Conservation (phyloP, 2,113 vertebrate species). For the Triplophysa tibetana region DNA sequence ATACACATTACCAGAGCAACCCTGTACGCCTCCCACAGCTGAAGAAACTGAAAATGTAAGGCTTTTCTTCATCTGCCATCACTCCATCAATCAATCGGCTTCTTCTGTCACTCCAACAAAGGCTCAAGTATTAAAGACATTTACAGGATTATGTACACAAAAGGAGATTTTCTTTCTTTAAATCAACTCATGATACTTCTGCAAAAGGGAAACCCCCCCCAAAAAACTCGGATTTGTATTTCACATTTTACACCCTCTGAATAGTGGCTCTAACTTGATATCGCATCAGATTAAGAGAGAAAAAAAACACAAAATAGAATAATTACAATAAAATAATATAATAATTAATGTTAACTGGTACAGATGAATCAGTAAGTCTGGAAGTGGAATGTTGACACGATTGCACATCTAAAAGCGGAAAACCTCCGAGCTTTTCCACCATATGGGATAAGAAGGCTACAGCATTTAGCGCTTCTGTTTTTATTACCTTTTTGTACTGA, state of each 20-base stretch:
- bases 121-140: conserved; percentile 99
- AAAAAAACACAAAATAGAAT: conserved; percentile 50
- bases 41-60: conserved; percentile 99
- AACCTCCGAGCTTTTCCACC: conserved; percentile 68
- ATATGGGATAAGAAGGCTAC: conserved; percentile 79
- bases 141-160: conserved; percentile 99
- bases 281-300: conserved; percentile 72
- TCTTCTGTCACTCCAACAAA: conserved; percentile 78
- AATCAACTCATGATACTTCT: conserved; percentile 76
- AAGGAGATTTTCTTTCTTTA: conserved; percentile 77
- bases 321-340: conserved; percentile 70
- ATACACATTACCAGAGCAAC: conserved; percentile 95
- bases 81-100: conserved; percentile 59
- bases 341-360: conserved; percentile 78
- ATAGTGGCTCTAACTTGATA: conserved; percentile 92
- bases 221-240: conserved; percentile 67
- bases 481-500: conserved; percentile 66
- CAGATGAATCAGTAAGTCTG: conserved; percentile 76
- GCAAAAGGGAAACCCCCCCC: conserved; percentile 61
- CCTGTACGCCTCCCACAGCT: conserved; percentile 96
- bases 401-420: conserved; percentile 93
- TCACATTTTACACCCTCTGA: conserved; percentile 93
- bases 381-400: conserved; percentile 97
- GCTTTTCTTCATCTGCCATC: conserved; percentile 98
- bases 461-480: conserved; percentile 69